These are phyloP conservation scores for Colletes latitarsis DNA, from an alignment of 1,140 invertebrate genomes.

Conservation along the genomic window DNA sequence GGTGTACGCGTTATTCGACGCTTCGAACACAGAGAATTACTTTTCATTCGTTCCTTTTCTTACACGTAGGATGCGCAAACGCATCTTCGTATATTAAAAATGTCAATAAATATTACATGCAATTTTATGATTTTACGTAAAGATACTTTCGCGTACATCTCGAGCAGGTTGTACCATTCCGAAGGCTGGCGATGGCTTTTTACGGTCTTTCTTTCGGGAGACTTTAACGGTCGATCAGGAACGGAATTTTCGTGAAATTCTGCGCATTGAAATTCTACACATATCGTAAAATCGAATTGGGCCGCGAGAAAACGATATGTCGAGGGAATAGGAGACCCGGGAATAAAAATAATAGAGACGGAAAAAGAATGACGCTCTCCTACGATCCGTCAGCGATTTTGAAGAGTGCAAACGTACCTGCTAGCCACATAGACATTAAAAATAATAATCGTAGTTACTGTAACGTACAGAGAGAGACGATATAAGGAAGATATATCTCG, in stretches of 20 bases:
- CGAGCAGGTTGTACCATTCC: neutral
- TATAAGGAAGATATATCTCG: slow-evolving; percentile 20
- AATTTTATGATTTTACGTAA: slow-evolving; percentile 10
- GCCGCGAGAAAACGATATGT: neutral
- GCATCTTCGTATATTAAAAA: too few species aligned
- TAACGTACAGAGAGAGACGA: slow-evolving; percentile 27
- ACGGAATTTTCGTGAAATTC: neutral
- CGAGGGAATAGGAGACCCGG: neutral
- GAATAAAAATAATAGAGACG: too few species aligned
- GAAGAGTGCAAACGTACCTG: slow-evolving; percentile 69
- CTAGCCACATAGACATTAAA: slow-evolving; percentile 68
- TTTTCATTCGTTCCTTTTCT: slow-evolving; percentile 14
- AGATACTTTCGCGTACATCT: neutral
- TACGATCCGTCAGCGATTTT: slow-evolving; percentile 29
- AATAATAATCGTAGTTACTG: slow-evolving; percentile 58
- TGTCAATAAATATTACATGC: slow-evolving; percentile 6
- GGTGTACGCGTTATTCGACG: slow-evolving; percentile 8
- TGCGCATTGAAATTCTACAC: too few species aligned
- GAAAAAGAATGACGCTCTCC: neutral
- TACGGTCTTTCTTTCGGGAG: neutral
- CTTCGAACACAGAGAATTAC: slow-evolving; percentile 5
- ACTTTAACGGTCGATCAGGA: neutral
- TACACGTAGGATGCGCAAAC: neutral
- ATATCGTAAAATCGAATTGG: too few species aligned
- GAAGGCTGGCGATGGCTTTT: neutral